phyloP scores from a whole-genome alignment of 2,888 invertebrate species.

The Standfussiana lucernea region DNA sequence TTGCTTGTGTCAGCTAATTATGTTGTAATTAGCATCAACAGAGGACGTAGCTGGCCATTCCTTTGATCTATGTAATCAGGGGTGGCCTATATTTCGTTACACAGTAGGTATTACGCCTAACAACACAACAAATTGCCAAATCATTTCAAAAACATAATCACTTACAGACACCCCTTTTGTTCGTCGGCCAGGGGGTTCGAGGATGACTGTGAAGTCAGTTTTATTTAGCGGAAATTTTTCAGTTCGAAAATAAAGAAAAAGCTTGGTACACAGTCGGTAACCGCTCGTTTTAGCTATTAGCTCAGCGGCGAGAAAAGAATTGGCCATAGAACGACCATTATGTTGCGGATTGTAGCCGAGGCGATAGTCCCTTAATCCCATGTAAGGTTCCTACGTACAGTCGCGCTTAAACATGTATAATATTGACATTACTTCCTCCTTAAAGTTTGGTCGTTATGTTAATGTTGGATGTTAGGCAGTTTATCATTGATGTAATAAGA shows the following conservation, averaged over 20 bases:
- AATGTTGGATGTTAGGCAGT: conserved; percentile 62
- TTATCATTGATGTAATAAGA: conserved; percentile 64
- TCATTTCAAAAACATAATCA: conserved; percentile 16
- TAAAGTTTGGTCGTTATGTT: conserved; percentile 66
- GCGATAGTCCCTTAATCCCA: conserved; percentile 54
- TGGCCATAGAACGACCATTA: conserved; percentile 60
- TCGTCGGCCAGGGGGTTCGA: conserved; percentile 7
- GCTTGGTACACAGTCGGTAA: conserved; percentile 13
- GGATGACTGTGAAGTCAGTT: conserved; percentile 7
- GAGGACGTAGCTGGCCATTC: neutral
- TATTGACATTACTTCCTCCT: conserved; percentile 62
- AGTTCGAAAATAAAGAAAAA: conserved; percentile 12
- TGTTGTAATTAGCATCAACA: conserved; percentile 8
- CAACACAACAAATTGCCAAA: neutral
- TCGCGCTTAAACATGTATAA: conserved; percentile 64
- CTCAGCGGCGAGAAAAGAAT: conserved; percentile 64
- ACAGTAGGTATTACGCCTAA: neutral
- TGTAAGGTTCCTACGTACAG: conserved; percentile 54
- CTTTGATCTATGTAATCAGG: conserved; percentile 6
- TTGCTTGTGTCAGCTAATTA: conserved; percentile 12
- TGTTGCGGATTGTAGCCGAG: conserved; percentile 53
- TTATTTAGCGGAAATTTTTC: conserved; percentile 43
- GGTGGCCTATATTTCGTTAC: neutral
- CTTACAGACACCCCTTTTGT: conserved; percentile 13
- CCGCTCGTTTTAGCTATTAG: conserved; percentile 63